Conservation (phyloP, 2,888 invertebrate genomes). For the Agrochola lota region DNA sequence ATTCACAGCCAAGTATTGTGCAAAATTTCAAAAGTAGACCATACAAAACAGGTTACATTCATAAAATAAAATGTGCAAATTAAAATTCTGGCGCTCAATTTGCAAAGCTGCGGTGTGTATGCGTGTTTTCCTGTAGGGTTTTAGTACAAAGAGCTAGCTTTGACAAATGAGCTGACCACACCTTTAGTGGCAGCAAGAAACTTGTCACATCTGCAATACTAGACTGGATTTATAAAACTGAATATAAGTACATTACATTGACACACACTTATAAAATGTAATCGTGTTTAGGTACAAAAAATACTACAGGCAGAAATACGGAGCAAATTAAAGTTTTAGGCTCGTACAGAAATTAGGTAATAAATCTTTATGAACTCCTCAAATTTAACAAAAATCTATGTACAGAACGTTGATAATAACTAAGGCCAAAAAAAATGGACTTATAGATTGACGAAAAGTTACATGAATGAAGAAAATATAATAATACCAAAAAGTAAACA, state of each 20-base stretch:
- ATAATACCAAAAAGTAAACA: neutral
- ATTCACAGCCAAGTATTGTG: constrained; percentile 31
- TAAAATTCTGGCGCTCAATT: constrained; percentile 24
- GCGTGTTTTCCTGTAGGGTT: constrained; percentile 16
- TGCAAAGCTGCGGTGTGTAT: constrained; percentile 8
- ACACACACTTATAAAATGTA: neutral
- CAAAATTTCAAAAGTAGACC: constrained; percentile 32
- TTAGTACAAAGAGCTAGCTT: constrained; percentile 22
- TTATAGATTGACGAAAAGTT: neutral
- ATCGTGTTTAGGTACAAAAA: neutral
- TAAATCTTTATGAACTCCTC: no score
- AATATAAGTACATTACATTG: neutral
- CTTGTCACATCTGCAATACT: constrained; percentile 32
- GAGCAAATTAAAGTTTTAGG: neutral
- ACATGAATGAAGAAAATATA: neutral
- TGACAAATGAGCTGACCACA: constrained; percentile 35
- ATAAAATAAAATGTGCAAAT: constrained; percentile 15
- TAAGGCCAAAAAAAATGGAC: neutral
- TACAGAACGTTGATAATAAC: neutral
- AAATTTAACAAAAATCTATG: no score
- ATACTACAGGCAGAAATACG: neutral
- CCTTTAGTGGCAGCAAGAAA: neutral
- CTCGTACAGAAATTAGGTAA: neutral
- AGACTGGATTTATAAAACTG: constrained; percentile 11
- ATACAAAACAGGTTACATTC: constrained; percentile 27